Base-by-base conservation (phyloP, 2,888 invertebrate species). In the Orthonevra nobilis region DNA sequence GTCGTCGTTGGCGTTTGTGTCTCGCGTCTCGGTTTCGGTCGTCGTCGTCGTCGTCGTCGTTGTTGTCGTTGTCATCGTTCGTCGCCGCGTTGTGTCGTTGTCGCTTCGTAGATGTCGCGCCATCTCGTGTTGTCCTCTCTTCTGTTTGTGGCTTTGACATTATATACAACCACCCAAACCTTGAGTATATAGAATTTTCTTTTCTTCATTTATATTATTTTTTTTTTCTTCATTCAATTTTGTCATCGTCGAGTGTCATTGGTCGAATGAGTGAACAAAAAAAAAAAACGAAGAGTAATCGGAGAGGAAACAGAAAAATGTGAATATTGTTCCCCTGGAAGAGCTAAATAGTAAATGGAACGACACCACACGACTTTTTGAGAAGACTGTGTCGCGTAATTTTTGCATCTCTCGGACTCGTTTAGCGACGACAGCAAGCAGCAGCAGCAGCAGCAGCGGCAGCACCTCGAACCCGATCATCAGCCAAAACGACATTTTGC, bases 191-290 rank as follows among this genome's bases (percentile, higher is more conserved):
- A 79, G 66, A 54, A 60, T 50, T 32, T 46, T 44, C 34, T 23
- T 68, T 38, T 54, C n/a, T n/a, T n/a, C n/a, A n/a, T n/a, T n/a
- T n/a, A n/a, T n/a, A n/a, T n/a, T n/a, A n/a, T n/a, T n/a, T n/a
- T n/a, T n/a, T 50, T 77, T 79, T 69, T 70, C 66, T 68, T 82
- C 20, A 44, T 83, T 83, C 86, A 86, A 86, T 86, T 86, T 87
- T 79, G 79, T 79, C 79, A 87, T 87, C 86, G 87, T 85, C 85
- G 86, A 86, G 87, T 87, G 87, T 87, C 87, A 87, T 87, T 87
- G 87, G 87, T 86, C 86, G 85, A 84, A 75, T 70, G 82, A 74
- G 69, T 68, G 48, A 56, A 72, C 54, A 52, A 54, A 66, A 32
- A 44, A 46, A 40, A 20, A 68, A 58, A 14, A 30, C 23, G 19